Evolutionary conservation across 2,113 vertebrate genomes (phyloP).

Genomic region (Sisor rabdophorus): DNA sequence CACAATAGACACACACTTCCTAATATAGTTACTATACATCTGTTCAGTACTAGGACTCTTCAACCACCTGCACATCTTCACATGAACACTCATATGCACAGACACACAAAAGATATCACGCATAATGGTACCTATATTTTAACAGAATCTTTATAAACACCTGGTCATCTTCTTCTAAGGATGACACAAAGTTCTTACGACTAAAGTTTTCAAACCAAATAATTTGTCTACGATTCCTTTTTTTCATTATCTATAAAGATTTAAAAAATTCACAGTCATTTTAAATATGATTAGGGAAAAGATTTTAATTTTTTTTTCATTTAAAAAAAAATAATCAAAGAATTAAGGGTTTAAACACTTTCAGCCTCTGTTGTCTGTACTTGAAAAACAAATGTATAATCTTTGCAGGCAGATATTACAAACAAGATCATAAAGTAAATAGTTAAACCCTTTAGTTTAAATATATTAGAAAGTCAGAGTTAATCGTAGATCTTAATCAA

Average conservation of each 20-base stretch:
- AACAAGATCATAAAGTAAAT: background rate
- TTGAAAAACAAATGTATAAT: too few relatives aligned
- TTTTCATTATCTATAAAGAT: background rate
- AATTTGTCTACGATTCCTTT: background rate
- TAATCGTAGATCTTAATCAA: background rate
- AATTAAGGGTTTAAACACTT: too few relatives aligned
- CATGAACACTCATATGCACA: background rate
- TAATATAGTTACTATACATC: background rate
- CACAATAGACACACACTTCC: background rate
- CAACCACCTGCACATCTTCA: constrained; percentile 12
- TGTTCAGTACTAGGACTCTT: background rate
- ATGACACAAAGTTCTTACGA: background rate
- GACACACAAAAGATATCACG: background rate
- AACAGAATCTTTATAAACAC: background rate
- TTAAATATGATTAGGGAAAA: too few relatives aligned
- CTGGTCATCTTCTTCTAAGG: background rate
- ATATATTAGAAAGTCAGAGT: background rate
- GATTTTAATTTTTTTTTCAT: too few relatives aligned
- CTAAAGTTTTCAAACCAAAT: background rate
- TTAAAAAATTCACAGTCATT: too few relatives aligned
- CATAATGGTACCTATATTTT: background rate
- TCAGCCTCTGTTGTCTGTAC: too few relatives aligned
- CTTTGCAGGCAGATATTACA: too few relatives aligned
- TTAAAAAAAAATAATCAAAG: too few relatives aligned
- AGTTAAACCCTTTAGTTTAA: too few relatives aligned